Percentiles rank a stretch among this genome's conserved stretches.
phyloP scores from a whole-genome alignment of 1,140 invertebrate genomes.

The Amyelois transitella region DNA sequence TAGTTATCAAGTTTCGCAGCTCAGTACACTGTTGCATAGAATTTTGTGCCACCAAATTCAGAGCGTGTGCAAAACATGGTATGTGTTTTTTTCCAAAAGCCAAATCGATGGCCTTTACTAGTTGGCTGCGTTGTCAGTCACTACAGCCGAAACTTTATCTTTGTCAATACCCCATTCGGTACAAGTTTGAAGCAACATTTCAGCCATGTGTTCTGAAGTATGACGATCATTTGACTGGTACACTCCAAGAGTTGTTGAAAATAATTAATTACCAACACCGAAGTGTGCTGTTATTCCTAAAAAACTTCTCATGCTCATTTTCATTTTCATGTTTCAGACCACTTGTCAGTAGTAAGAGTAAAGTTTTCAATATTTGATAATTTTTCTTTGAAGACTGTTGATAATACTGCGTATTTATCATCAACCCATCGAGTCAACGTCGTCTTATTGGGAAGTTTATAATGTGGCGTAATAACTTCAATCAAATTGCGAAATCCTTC shows the following conservation, averaged over 20 bases:
- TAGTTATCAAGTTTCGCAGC: neutral
- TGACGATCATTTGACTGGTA: constrained; percentile 24
- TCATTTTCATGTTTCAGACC: too few species aligned
- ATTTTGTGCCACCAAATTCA: neutral
- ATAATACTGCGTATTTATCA: too few species aligned
- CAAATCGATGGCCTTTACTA: constrained; percentile 26
- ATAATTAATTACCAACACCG: constrained; percentile 11
- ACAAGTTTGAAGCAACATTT: constrained; percentile 22
- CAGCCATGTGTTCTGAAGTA: constrained; percentile 25
- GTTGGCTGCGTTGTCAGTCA: constrained; percentile 50
- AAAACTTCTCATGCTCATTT: too few species aligned
- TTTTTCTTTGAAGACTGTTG: too few species aligned
- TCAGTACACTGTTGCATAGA: too few species aligned
- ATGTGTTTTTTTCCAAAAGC: constrained; percentile 1
- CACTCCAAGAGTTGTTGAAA: constrained; percentile 21
- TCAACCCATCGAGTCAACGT: too few species aligned
- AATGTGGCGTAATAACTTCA: too few species aligned
- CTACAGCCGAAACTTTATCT: constrained; percentile 39
- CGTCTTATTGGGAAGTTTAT: too few species aligned
- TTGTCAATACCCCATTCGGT: constrained; percentile 37
- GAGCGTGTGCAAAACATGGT: constrained; percentile 2
- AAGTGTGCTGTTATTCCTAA: constrained; percentile 32
- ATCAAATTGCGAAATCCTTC: too few species aligned
- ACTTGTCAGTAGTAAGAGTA: too few species aligned
- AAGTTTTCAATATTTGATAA: too few species aligned